A percentile compares a stretch with the other conserved stretches of the same genome.
These are phyloP conservation scores for Palaemon carinicauda DNA, from an alignment of 1,140 invertebrate genomes.

Conservation along the genomic window DNA sequence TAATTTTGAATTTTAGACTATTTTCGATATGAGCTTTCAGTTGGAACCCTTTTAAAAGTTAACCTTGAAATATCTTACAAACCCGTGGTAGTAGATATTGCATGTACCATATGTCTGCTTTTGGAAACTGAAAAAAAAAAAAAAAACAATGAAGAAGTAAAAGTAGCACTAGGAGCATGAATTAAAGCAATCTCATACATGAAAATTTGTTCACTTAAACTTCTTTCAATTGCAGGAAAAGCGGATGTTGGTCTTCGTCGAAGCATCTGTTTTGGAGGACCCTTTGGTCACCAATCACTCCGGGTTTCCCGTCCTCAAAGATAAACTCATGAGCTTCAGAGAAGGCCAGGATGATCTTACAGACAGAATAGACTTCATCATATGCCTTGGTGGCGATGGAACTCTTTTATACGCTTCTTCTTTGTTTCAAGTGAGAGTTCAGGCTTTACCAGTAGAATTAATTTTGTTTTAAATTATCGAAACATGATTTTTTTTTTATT, in stretches of 20 bases:
- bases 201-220: background rate
- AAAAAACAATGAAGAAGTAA: no score
- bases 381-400: conserved; percentile 96
- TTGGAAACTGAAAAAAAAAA: no score
- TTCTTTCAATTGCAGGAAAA: conserved; percentile 76
- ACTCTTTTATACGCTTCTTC: conserved; percentile 94
- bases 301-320: conserved; percentile 76
- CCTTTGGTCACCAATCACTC: conserved; percentile 75
- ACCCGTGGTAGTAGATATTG: no score
- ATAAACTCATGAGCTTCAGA: conserved; percentile 88
- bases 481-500: background rate
- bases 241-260: conserved; percentile 93
- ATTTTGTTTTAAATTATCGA: background rate
- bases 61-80: no score
- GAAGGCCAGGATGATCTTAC: conserved; percentile 80
- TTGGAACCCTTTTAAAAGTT: no score
- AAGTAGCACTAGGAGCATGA: no score
- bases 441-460: background rate
- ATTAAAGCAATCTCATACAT: background rate
- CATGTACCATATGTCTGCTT: no score
- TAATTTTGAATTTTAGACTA: no score
- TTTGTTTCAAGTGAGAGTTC: conserved; percentile 77
- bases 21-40: no score
- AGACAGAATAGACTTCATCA: conserved; percentile 96
- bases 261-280: conserved; percentile 88